Percentiles rank a stretch among this genome's conserved stretches.
Evolutionary conservation across 2,113 vertebrate genomes (phyloP).

Genomic region (Scytalopus superciliaris): DNA sequence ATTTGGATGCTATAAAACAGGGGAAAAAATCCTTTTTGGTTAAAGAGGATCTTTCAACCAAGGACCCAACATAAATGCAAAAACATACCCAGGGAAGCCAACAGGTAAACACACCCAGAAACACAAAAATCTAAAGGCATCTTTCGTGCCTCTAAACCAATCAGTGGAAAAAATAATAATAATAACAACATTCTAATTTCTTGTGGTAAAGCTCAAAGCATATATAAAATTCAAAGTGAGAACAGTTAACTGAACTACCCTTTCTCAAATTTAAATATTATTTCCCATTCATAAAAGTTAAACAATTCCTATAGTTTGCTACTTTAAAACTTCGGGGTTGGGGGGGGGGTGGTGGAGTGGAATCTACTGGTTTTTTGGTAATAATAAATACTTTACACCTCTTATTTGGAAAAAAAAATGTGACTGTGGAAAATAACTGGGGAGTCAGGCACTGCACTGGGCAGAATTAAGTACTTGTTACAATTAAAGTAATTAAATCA

Average conservation of each 20-base stretch:
- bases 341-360: no score
- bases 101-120: not conserved
- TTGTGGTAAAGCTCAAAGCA: not conserved
- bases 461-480: not conserved
- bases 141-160: not conserved
- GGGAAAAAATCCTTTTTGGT: not conserved
- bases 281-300: not conserved
- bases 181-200: not conserved
- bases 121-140: not conserved
- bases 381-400: not conserved
- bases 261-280: not conserved
- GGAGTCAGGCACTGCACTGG: not conserved
- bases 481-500: constrained; percentile 18
- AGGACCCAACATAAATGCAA: not conserved
- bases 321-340: not conserved
- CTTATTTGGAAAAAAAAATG: not conserved
- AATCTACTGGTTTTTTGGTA: not conserved
- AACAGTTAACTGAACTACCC: not conserved
- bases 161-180: not conserved
- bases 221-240: not conserved
- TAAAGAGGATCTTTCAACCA: not conserved
- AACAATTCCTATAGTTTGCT: not conserved
- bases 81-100: not conserved
- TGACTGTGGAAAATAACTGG: not conserved
- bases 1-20: not conserved